Conservation (phyloP, 2,113 vertebrate species). For the Haemorhous mexicanus region DNA sequence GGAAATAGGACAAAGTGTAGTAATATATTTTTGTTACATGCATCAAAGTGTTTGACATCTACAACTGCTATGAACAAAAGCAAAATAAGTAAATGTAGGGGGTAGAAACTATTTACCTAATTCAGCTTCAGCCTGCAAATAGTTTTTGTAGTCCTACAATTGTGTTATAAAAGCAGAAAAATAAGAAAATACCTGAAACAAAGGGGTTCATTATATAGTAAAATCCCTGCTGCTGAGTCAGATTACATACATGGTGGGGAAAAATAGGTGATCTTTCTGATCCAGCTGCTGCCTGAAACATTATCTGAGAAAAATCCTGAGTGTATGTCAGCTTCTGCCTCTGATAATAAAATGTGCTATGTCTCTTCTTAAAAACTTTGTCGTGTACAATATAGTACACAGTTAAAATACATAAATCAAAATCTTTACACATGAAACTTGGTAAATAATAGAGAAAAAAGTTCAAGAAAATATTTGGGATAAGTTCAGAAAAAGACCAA, state of each 20-base stretch:
- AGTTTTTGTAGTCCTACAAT: not conserved
- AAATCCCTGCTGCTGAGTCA: not conserved
- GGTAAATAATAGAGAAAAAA: not conserved
- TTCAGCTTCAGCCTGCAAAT: not conserved
- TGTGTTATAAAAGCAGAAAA: not conserved
- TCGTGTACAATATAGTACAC: not conserved
- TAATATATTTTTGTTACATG: not conserved
- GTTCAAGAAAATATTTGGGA: not conserved
- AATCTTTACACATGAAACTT: not conserved
- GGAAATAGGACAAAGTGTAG: not conserved
- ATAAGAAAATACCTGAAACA: not conserved
- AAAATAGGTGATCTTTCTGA: not conserved
- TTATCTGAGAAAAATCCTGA: not conserved
- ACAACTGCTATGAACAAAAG: not conserved
- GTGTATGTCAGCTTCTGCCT: not conserved
- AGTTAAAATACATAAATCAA: not conserved
- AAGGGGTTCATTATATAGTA: not conserved
- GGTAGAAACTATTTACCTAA: not conserved
- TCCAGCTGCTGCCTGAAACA: not conserved
- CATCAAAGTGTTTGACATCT: not conserved
- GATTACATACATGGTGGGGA: not conserved
- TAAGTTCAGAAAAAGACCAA: not conserved
- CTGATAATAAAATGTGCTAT: not conserved
- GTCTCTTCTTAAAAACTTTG: not conserved
- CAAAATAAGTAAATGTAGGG: not conserved